These are phyloP conservation scores for Athalia rosae DNA, from an alignment of 2,888 invertebrate species.

Conservation along the genomic window DNA sequence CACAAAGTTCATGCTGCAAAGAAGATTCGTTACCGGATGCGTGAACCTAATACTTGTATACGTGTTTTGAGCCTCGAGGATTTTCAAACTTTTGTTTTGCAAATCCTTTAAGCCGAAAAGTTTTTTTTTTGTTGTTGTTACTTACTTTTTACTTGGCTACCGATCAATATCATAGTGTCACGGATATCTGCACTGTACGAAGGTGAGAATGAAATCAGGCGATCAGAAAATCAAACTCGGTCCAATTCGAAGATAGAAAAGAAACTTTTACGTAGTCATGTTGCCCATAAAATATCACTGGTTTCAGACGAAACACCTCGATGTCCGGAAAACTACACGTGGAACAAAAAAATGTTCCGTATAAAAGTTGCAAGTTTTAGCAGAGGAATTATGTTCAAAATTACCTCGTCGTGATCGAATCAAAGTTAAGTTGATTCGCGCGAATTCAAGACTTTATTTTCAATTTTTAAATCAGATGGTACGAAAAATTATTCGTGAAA, in stretches of 20 bases:
- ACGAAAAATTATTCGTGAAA: too few species aligned
- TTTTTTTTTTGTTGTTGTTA: constrained; percentile 23
- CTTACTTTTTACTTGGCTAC: background rate
- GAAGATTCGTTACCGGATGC: constrained; percentile 40
- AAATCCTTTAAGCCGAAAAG: constrained; percentile 37
- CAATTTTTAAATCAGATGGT: too few species aligned
- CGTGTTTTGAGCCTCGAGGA: constrained; percentile 40
- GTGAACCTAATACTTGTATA: constrained; percentile 41
- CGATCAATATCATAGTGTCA: constrained; percentile 36
- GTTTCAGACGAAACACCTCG: too few species aligned
- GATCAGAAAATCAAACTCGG: constrained; percentile 16
- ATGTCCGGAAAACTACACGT: too few species aligned
- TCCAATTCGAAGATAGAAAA: background rate
- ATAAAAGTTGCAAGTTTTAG: background rate
- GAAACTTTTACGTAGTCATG: too few species aligned
- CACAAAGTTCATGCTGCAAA: constrained; percentile 29
- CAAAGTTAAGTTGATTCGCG: too few species aligned
- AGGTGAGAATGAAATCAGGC: constrained; percentile 5
- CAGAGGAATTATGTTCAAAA: background rate
- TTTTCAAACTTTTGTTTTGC: constrained; percentile 38
- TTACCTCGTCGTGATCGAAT: background rate
- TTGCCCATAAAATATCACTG: too few species aligned
- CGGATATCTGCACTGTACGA: background rate
- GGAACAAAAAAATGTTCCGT: too few species aligned
- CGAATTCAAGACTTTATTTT: too few species aligned